Evolutionary conservation across 2,888 invertebrate species (phyloP).

Genomic region (Suillia variegata): DNA sequence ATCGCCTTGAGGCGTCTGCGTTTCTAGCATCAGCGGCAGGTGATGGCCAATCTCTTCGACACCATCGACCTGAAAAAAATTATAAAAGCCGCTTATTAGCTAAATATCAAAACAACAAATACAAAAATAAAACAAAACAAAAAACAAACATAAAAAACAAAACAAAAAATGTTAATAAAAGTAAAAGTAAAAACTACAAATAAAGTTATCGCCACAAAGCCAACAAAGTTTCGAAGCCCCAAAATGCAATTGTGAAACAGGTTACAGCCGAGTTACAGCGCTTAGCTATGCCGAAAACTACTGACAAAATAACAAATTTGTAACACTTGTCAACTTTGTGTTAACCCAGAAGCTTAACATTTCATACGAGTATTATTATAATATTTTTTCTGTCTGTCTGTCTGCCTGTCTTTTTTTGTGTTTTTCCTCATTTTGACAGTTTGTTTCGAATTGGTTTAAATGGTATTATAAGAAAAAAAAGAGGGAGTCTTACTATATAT

Average conservation of each 20-base stretch:
- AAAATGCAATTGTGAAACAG: background rate
- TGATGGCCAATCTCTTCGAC: constrained; percentile 88
- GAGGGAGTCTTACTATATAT: background rate
- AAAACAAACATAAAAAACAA: background rate
- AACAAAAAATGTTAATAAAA: background rate
- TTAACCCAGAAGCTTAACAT: constrained; percentile 25
- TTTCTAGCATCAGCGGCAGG: constrained; percentile 82
- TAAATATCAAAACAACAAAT: background rate
- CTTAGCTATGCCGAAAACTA: background rate
- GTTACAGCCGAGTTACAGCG: too few species aligned
- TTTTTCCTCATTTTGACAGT: constrained; percentile 35
- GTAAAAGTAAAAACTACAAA: background rate
- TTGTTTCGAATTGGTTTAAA: constrained; percentile 19
- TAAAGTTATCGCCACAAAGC: background rate
- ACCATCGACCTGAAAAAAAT: constrained; percentile 82
- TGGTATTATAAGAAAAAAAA: background rate
- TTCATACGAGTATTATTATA: constrained; percentile 16
- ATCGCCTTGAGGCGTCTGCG: constrained; percentile 79
- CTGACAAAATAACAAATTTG: constrained; percentile 30
- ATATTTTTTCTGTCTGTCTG: too few species aligned
- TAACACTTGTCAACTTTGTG: constrained; percentile 50
- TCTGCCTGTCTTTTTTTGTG: too few species aligned
- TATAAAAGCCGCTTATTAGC: constrained; percentile 41
- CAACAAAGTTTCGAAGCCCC: background rate
- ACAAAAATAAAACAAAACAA: constrained; percentile 17